Percentiles rank a stretch among this genome's conserved stretches.
phyloP scores from a whole-genome alignment of 2,797 vertebrate species.

The Lutjanus argentimaculatus region DNA sequence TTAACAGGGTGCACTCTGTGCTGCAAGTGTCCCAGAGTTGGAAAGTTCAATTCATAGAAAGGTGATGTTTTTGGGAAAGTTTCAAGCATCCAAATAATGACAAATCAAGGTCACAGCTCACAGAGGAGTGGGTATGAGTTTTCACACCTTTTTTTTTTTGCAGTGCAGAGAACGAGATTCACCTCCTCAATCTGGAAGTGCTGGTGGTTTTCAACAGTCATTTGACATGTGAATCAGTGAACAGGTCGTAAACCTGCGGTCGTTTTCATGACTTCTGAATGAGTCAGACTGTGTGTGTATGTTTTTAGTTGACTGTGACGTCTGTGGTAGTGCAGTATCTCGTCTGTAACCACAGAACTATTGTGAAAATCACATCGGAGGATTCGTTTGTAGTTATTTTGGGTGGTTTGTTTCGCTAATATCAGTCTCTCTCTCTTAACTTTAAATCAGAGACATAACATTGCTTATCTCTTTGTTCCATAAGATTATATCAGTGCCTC shows the following conservation, averaged over 20 bases:
- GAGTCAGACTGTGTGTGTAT: constrained; percentile 50
- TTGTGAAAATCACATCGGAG: constrained; percentile 1
- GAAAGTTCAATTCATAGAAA: constrained; percentile 9
- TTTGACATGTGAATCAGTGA: constrained; percentile 49
- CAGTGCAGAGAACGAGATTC: neutral
- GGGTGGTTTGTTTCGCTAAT: neutral
- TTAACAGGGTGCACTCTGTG: constrained; percentile 18
- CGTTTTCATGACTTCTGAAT: constrained; percentile 58
- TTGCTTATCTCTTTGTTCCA: constrained; percentile 10
- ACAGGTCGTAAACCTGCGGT: constrained; percentile 32
- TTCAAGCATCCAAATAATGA: constrained; percentile 1
- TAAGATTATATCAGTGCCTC: constrained; percentile 28
- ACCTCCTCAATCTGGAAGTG: constrained; percentile 17
- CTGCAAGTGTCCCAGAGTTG: constrained; percentile 1
- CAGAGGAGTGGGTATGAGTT: no score
- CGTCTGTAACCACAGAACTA: constrained; percentile 28
- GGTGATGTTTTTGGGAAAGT: neutral
- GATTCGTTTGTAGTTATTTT: constrained; percentile 32
- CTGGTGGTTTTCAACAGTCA: constrained; percentile 41
- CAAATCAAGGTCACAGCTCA: neutral
- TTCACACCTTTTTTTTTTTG: no score
- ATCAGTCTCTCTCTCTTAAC: constrained; percentile 7
- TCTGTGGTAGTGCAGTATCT: constrained; percentile 10
- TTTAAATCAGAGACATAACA: constrained; percentile 10
- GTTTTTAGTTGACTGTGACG: constrained; percentile 31